Percentiles rank a stretch among this genome's conserved stretches.
Conservation (phyloP, 2,113 vertebrate species). For the Eptatretus burgeri region DNA sequence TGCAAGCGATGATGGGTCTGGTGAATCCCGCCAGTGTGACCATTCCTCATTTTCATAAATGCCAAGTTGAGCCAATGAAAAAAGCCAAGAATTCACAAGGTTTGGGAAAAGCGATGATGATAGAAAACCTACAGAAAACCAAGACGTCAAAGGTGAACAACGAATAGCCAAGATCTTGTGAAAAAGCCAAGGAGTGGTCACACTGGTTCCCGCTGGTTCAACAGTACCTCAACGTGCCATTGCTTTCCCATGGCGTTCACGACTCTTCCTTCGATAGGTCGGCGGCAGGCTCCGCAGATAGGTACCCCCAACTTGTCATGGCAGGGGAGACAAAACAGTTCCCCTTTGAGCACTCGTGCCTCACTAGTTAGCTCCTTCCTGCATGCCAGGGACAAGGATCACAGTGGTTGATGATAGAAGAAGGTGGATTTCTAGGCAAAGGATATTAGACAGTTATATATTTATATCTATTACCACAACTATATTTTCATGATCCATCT, state of each 20-base stretch:
- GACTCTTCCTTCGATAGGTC: constrained; percentile 26
- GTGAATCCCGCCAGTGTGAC: too few relatives aligned
- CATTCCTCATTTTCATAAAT: too few relatives aligned
- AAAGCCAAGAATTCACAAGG: too few relatives aligned
- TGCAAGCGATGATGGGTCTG: neutral
- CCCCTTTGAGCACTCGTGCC: constrained; percentile 26
- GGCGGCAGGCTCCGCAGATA: constrained; percentile 27
- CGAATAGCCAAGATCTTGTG: too few relatives aligned
- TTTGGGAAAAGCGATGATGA: too few relatives aligned
- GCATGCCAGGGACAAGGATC: neutral
- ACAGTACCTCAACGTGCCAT: constrained; percentile 29
- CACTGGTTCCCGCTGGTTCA: neutral
- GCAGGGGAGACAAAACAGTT: constrained; percentile 27
- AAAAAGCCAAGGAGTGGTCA: neutral
- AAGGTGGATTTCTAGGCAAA: neutral
- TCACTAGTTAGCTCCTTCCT: constrained; percentile 29
- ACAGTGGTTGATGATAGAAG: neutral
- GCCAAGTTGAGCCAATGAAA: too few relatives aligned
- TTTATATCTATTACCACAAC: neutral
- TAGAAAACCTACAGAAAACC: too few relatives aligned
- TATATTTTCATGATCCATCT: too few relatives aligned
- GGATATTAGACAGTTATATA: neutral
- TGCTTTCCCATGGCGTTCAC: constrained; percentile 29
- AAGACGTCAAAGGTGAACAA: too few relatives aligned
- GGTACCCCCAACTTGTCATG: constrained; percentile 32